Base-by-base conservation (phyloP, 2,797 vertebrate species). In the Sphenodon punctatus region DNA sequence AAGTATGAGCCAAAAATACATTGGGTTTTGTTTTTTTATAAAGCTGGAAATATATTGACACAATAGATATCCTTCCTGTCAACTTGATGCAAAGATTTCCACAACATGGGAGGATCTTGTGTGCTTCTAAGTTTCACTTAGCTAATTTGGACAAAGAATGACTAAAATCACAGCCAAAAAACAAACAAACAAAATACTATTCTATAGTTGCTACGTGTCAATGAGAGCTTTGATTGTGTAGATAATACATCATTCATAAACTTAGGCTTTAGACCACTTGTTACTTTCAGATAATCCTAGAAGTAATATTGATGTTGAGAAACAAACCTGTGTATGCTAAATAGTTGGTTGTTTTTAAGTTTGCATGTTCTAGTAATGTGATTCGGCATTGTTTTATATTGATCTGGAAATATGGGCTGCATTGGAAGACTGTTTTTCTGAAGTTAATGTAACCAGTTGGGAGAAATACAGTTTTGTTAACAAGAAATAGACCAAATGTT, bases 401-500 rank as follows among this genome's bases (percentile, higher is more conserved):
- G 73, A 63, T 88, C 72, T 92, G 55, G 61, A 59, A 46, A 39
- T 41, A 13, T 36, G 20, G 75, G 56, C 78, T 88, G 85, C 66
- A 91, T 93, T 93, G 68, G n/a, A 91, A 88, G 69, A 59, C 6
- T 56, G 75, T 82, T 86, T 79, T 89, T 81, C 73, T 89, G 32
- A 73, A 68, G 88, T 79, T 85, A 85, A 86, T 51, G 14, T 63
- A 82, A 61, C 73, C 70, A 38, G 88, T 87, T 84, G 86, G 46
- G 46, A 46, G 82, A 60, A 89, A 69, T 65, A 80, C 87, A 80
- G 58, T 88, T 68, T 86, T 51, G 32, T 73, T 72, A 78, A 90
- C 84, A 80, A 88, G 63, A 78, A 88, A 63, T 25, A 63, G 75
- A 79, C 45, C 72, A 41, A 82, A 46, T 56, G 67, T 82, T 75